phyloP scores from a whole-genome alignment of 2,888 invertebrate genomes.

The Clitarchus hookeri region DNA sequence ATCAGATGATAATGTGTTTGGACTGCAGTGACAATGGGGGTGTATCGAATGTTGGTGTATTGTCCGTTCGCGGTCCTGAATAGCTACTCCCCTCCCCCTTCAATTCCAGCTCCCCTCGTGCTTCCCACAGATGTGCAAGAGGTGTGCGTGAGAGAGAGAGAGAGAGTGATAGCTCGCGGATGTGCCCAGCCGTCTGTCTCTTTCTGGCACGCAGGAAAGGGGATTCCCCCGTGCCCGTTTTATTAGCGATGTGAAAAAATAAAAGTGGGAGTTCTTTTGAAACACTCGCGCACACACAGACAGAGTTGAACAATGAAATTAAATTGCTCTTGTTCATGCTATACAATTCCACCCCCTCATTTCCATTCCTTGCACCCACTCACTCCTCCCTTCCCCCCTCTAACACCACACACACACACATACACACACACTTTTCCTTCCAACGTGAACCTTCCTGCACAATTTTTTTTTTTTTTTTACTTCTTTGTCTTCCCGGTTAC shows the following conservation, averaged over 20 bases:
- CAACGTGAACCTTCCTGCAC: not conserved
- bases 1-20: constrained; percentile 14
- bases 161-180: not conserved
- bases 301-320: constrained; percentile 42
- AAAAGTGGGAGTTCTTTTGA: constrained; percentile 34
- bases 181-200: constrained; percentile 5
- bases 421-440: not conserved
- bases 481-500: constrained; percentile 39
- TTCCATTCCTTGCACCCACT: constrained; percentile 20
- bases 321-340: constrained; percentile 38
- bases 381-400: not conserved
- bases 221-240: constrained; percentile 38
- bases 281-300: constrained; percentile 29
- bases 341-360: constrained; percentile 27
- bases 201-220: not conserved
- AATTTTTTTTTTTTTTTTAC: not conserved
- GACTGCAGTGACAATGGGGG: constrained; percentile 22
- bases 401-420: not conserved
- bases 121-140: constrained; percentile 3
- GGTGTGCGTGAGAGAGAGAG: not conserved
- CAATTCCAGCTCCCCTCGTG: not conserved
- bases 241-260: constrained; percentile 39
- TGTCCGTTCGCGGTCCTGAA: constrained; percentile 3
- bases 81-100: constrained; percentile 20
- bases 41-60: constrained; percentile 33